A percentile compares a stretch with the other conserved stretches of the same genome.
Evolutionary conservation across 2,113 vertebrate species (phyloP).

Genomic region (Onychostruthus taczanowskii): DNA sequence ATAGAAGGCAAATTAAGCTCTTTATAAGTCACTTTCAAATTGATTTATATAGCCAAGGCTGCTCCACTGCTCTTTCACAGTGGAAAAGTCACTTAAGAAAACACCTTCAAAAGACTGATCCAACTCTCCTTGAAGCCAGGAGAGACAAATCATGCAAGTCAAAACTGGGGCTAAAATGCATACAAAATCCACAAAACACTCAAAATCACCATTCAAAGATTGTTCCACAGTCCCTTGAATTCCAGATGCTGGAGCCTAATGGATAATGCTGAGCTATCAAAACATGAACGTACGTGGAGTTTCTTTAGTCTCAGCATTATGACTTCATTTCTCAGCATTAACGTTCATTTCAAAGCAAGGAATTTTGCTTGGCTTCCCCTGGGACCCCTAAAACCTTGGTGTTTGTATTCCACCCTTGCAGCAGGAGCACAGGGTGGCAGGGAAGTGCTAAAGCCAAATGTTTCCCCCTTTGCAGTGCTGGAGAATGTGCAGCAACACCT

Average conservation of each 20-base stretch:
- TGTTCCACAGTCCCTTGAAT: not conserved
- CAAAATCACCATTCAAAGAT: not conserved
- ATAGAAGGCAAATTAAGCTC: conserved; percentile 21
- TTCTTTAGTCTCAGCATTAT: not conserved
- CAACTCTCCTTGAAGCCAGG: not conserved
- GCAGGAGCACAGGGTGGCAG: not conserved
- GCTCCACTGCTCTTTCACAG: not conserved
- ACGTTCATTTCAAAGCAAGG: conserved; percentile 39
- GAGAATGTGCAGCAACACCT: conserved; percentile 68
- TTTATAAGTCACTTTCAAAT: not conserved
- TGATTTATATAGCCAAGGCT: not conserved
- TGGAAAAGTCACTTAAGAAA: not conserved
- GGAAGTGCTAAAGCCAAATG: conserved; percentile 66
- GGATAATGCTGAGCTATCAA: not conserved
- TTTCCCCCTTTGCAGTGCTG: conserved; percentile 51
- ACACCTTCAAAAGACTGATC: not conserved
- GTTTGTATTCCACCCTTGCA: conserved; percentile 35
- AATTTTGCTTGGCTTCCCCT: conserved; percentile 38
- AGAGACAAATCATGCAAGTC: not conserved
- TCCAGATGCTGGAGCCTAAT: not conserved
- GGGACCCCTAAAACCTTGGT: conserved; percentile 55
- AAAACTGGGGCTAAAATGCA: not conserved
- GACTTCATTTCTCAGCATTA: conserved; percentile 30
- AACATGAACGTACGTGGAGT: not conserved
- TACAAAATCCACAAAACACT: not conserved